Evolutionary conservation across 2,888 invertebrate species (phyloP), one percentile per base, ranked within the genome.

Genomic region (Aphodius granarius): DNA sequence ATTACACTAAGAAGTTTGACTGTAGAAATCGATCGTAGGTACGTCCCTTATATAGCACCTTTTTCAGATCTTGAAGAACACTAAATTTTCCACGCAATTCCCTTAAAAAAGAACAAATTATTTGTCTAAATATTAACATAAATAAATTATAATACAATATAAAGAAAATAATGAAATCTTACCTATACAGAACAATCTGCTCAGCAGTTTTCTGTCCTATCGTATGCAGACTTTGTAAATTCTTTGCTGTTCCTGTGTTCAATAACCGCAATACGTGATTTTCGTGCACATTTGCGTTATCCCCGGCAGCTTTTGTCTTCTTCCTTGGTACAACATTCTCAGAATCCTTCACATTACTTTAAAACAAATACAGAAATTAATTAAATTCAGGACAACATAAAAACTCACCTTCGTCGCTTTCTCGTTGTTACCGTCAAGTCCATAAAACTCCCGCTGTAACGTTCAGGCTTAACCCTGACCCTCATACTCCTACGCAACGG

Each of bases 11-110:
- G 18, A 80, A 80, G 77, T 79, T 82, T 79, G 85, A 85, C 76
- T 79, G 74, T 21, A 85, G 82, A 80, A 88, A 87, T 63, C 85
- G 82, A 20, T 84, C 76, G 82, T 84, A 87, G 2, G 79, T 79
- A 43, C 81, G 83, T 2, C 85, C 86, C 63, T 83, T 81, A 86
- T 86, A 86, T 19, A 85, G 80, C 17, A 87, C 81, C 73, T 83
- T 85, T 66, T 83, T 79, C n/a, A 88, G 78, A 77, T 86, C 84
- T 1, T 78, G 63, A 62, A 86, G 81, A 21, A 71, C 82, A 73
- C 82, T 83, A 74, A 87, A 87, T 76, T 83, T 81, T 0, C 87
- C 88, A 78, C 85, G 76, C 2, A 81, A 13, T 70, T 77, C 68
- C 76, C 82, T 82, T 63, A 21, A 79, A 79, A 73, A 63, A n/a